Conservation (phyloP, 2,113 vertebrate species). For the Malaclemys terrapin region DNA sequence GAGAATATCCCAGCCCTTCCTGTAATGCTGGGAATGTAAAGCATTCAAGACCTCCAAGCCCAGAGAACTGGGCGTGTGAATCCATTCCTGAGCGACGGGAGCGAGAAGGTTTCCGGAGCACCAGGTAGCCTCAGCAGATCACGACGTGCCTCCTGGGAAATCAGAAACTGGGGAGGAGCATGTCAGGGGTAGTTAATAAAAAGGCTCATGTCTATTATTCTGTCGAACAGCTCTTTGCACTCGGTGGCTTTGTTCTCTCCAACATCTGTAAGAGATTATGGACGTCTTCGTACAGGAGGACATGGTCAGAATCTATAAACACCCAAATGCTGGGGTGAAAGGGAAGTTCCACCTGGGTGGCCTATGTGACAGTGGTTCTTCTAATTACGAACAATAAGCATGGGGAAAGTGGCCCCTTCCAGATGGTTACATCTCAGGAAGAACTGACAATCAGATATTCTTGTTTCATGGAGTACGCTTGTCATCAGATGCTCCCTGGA, state of each 20-base stretch:
- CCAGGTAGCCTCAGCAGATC: neutral
- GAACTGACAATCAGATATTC: fast-evolving
- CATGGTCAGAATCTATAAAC: conserved; percentile 62
- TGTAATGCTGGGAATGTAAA: neutral
- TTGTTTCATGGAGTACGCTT: neutral
- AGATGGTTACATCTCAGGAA: fast-evolving
- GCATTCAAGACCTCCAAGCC: fast-evolving
- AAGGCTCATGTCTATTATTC: conserved; percentile 49
- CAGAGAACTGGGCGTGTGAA: neutral
- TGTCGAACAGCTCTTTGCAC: conserved; percentile 29
- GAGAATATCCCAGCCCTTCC: neutral
- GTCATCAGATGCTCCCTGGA: neutral
- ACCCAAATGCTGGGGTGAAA: conserved; percentile 32
- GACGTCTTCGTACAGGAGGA: conserved; percentile 35
- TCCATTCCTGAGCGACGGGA: neutral
- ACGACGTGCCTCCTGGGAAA: neutral
- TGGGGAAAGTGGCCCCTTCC: neutral
- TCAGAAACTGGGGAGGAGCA: neutral
- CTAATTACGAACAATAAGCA: fast-evolving
- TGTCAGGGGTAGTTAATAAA: conserved; percentile 46
- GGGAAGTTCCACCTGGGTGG: conserved; percentile 72
- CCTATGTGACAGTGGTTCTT: neutral
- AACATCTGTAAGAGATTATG: conserved; percentile 77
- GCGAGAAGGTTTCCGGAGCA: neutral
- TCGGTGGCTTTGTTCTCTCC: conserved; percentile 71